A percentile compares a stretch with the other conserved stretches of the same genome.
These are phyloP conservation scores for Myotis yumanensis DNA, from an alignment of 2,113 vertebrate species.

Conservation along the genomic window DNA sequence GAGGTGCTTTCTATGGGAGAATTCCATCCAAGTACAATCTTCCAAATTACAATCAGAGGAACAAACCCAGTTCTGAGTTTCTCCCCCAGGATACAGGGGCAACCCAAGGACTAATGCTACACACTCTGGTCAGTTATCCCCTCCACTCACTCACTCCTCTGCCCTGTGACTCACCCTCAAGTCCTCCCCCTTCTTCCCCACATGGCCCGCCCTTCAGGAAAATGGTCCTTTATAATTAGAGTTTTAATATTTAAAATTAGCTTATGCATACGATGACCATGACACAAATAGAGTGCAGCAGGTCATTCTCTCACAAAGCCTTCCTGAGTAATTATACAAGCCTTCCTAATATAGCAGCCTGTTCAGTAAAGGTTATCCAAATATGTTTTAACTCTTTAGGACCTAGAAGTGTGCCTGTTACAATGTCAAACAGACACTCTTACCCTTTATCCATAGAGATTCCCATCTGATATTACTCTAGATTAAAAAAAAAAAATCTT, in stretches of 20 bases:
- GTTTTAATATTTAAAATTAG: constrained; percentile 69
- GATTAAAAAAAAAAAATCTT: neutral
- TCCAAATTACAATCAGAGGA: neutral
- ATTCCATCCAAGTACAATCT: neutral
- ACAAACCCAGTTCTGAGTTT: neutral
- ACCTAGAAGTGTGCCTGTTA: neutral
- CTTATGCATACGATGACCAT: constrained; percentile 38
- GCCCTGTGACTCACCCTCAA: neutral
- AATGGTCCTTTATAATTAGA: constrained; percentile 70
- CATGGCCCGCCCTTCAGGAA: neutral
- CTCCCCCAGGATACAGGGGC: neutral
- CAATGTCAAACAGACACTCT: neutral
- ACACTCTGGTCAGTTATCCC: neutral
- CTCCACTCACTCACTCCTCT: neutral
- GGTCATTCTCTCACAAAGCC: constrained; percentile 8
- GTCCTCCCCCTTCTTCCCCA: neutral
- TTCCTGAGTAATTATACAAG: constrained; percentile 54
- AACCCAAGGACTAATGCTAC: neutral
- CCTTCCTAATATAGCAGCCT: constrained; percentile 57
- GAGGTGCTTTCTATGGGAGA: neutral
- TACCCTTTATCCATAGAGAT: neutral
- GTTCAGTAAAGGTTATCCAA: constrained; percentile 44
- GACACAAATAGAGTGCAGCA: constrained; percentile 50
- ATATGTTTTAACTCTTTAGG: constrained; percentile 25
- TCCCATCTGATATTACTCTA: neutral